phyloP scores from a whole-genome alignment of 2,888 invertebrate species.

The Hedychridium roseum region DNA sequence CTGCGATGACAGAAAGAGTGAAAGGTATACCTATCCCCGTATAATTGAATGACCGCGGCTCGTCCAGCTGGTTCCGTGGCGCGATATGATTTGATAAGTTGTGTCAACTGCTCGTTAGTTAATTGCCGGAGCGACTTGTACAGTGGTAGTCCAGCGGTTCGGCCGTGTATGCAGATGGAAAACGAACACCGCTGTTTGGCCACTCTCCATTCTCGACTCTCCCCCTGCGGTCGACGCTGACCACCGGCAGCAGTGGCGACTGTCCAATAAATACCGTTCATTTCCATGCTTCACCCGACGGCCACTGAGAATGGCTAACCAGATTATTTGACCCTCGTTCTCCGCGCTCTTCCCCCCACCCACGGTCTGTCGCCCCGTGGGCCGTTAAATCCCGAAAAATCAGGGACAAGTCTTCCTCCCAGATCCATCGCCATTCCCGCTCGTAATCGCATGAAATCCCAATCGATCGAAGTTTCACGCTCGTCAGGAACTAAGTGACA shows the following conservation, averaged over 20 bases:
- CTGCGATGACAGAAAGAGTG: too few relatives aligned
- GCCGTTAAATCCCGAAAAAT: slow-evolving; percentile 32
- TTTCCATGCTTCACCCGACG: slow-evolving; percentile 59
- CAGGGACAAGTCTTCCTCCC: slow-evolving; percentile 9
- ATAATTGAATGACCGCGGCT: slow-evolving; percentile 31
- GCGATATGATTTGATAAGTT: slow-evolving; percentile 61
- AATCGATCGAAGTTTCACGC: too few relatives aligned
- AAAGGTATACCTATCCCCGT: slow-evolving; percentile 12
- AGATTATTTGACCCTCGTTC: slow-evolving; percentile 59
- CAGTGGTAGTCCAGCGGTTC: slow-evolving; percentile 12
- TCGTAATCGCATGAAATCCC: too few relatives aligned
- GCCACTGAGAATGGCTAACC: slow-evolving; percentile 57
- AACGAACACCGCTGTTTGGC: slow-evolving; percentile 28
- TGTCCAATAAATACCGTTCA: slow-evolving; percentile 61
- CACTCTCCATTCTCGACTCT: slow-evolving; percentile 36
- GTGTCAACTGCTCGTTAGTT: slow-evolving; percentile 63
- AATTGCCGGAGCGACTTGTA: slow-evolving; percentile 49
- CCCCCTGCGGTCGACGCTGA: slow-evolving; percentile 7
- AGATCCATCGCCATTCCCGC: too few relatives aligned
- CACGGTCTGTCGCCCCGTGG: slow-evolving; percentile 6
- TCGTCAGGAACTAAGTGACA: too few relatives aligned
- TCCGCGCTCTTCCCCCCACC: slow-evolving; percentile 25
- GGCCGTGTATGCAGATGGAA: slow-evolving; percentile 38
- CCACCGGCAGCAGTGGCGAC: slow-evolving; percentile 28
- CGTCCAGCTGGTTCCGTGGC: slow-evolving; percentile 41